Evolutionary conservation across 1,140 invertebrate species (phyloP), one percentile per base, ranked within the genome.

Genomic region (Anastrepha obliqua): DNA sequence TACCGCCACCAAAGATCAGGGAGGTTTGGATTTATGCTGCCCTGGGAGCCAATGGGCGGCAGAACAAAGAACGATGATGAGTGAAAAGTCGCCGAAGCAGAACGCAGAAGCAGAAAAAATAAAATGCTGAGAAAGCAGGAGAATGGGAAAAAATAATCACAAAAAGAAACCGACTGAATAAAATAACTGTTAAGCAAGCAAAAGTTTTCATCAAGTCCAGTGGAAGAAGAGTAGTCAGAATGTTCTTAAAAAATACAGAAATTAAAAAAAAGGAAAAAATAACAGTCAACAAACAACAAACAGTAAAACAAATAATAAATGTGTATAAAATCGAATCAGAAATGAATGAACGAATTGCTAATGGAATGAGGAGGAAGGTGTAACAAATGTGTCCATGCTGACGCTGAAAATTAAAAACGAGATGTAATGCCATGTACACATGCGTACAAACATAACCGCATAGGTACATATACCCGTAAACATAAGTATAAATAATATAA

Each of bases 151-250:
- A 51, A 81, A 81, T 81, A 81, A 81, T 81, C 55, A 74, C 15
- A 62, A 4, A 62, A 62, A 74, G 55, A 81, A 15, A 8, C 44
- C 15, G n/a, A 81, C 74, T 62, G 7, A 44, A n/a, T 81, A 47
- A 81, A 81, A 81, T 81, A 81, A 81, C 74, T 11, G 74, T 81
- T 81, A 81, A 81, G 20, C 20, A 81, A 81, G 74, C 74, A 81
- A 29, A 58, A 81, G 44, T 74, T 74, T 74, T 13, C 2, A 74
- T 29, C 42, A 15, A n/a, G 15, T 47, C 67, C 67, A 44, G 51
- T 15, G 42, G 39, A 42, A 47, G 67, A 74, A 7, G 42, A 67
- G 64, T 20, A 67, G 29, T 44, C 67, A 74, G 67, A 74, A 74
- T 9, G 13, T 74, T 74, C 67, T 74, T 4, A 44, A 17, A 74